Evolutionary conservation across 2,113 vertebrate genomes (phyloP).

Genomic region (Chelonoidis abingdonii): DNA sequence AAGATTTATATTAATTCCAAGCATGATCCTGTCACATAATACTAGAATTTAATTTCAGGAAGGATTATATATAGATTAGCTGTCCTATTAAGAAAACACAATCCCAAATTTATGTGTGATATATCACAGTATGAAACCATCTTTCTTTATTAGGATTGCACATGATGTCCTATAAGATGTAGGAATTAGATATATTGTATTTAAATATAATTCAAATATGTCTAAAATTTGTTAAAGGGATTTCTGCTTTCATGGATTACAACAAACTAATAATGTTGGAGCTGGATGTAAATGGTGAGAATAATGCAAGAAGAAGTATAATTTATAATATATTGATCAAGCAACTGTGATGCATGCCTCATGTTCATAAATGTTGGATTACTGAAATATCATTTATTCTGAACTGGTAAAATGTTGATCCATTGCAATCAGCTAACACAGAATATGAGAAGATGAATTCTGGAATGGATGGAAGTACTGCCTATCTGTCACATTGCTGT

Average conservation of each 20-base stretch:
- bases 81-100: neutral
- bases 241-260: neutral
- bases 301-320: neutral
- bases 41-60: conserved; percentile 52
- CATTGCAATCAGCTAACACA: neutral
- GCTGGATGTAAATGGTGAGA: neutral
- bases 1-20: conserved; percentile 39
- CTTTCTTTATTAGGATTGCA: neutral
- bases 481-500: neutral
- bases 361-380: neutral
- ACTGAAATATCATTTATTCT: neutral
- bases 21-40: conserved; percentile 36
- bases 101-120: neutral
- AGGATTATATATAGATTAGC: conserved; percentile 55
- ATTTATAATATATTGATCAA: neutral
- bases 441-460: neutral
- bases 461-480: neutral
- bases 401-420: neutral
- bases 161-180: neutral
- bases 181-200: neutral
- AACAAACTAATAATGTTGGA: neutral
- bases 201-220: neutral
- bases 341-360: neutral
- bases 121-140: neutral
- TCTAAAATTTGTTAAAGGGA: neutral